Evolutionary conservation across 30 jellyfish, hydroid and myxozoan genomes (phyloP).

Genomic region (Pelagia noctiluca): DNA sequence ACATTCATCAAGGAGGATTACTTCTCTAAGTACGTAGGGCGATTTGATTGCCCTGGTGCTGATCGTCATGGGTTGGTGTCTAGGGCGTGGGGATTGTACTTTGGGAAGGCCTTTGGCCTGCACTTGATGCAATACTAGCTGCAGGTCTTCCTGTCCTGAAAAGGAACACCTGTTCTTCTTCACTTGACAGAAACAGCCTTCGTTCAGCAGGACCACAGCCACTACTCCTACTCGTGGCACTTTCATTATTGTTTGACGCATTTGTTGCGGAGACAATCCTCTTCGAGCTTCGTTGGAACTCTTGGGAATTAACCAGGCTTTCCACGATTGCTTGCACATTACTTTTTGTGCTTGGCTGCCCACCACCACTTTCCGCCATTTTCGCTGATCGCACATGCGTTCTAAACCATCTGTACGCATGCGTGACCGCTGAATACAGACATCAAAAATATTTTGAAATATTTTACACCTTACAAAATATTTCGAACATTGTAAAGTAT

Average conservation of each 20-base stretch:
- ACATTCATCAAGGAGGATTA: not conserved
- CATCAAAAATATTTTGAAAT: too few species aligned
- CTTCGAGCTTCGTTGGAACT: not conserved
- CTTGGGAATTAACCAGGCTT: not conserved
- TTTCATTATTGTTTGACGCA: not conserved
- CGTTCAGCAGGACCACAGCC: not conserved
- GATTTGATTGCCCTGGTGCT: not conserved
- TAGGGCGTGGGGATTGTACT: not conserved
- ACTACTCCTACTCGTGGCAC: not conserved
- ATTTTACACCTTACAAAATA: too few species aligned
- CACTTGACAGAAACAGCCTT: constrained; percentile 1
- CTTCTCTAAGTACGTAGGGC: constrained; percentile 5
- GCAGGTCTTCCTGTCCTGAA: constrained; percentile 1
- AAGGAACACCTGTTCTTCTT: not conserved
- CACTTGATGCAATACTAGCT: not conserved
- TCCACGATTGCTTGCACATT: not conserved
- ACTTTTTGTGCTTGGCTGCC: not conserved
- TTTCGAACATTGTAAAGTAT: not conserved
- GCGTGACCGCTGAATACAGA: not conserved
- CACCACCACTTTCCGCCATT: not conserved
- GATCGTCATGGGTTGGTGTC: constrained; percentile 2
- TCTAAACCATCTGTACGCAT: not conserved
- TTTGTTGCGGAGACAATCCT: not conserved
- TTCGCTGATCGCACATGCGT: not conserved
- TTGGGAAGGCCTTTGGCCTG: not conserved